Percentiles rank a stretch among this genome's conserved stretches.
Conservation (phyloP, 2,113 vertebrate species). For the Podocnemis expansa region DNA sequence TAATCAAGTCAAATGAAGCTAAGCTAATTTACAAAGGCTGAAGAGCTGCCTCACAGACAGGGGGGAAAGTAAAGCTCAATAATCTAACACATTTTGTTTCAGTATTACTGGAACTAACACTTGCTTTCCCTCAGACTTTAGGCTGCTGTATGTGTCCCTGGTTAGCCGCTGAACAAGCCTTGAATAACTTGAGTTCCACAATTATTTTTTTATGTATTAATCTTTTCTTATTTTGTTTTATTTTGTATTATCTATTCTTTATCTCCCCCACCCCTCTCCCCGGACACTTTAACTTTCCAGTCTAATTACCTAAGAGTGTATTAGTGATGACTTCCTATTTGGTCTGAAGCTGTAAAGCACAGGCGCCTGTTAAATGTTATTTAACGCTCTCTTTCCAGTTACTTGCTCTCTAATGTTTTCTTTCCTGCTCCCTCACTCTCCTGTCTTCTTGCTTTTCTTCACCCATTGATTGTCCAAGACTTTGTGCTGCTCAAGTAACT, state of each 20-base stretch:
- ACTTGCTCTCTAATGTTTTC: neutral
- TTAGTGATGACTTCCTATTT: neutral
- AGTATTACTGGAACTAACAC: neutral
- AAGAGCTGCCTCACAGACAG: neutral
- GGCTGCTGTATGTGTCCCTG: rapidly evolving
- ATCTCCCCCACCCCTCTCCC: neutral
- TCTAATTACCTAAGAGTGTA: neutral
- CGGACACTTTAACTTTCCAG: neutral
- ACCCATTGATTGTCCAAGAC: neutral
- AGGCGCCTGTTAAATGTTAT: neutral
- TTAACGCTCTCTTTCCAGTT: neutral
- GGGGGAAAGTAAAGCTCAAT: neutral
- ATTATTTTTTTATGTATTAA: neutral
- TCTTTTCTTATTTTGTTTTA: neutral
- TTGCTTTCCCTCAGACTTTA: neutral
- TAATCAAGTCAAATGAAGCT: neutral
- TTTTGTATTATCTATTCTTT: neutral
- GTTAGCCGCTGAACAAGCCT: neutral
- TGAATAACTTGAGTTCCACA: neutral
- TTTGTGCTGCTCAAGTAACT: neutral
- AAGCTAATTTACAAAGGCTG: rapidly evolving
- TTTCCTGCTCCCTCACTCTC: neutral
- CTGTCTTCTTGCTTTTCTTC: neutral
- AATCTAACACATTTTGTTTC: neutral
- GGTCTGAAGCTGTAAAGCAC: neutral